Evolutionary conservation across 1,140 invertebrate species (phyloP), one percentile per base, ranked within the genome.

Genomic region (Nasonia giraulti): DNA sequence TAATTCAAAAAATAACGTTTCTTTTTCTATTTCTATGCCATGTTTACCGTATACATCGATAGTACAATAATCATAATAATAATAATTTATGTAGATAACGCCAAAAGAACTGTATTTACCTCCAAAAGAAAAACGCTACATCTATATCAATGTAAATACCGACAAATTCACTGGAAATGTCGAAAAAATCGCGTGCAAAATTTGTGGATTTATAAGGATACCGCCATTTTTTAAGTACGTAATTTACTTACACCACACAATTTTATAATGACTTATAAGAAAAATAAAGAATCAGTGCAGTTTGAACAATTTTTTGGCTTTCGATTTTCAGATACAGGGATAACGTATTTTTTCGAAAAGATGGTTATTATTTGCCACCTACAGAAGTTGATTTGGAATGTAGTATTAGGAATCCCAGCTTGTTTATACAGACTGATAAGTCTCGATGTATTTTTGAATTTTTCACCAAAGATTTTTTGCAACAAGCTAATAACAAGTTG

Each of bases 71-170:
- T 37, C 33, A 27, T 31, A 71, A 11, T 44, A 37, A 82, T 86
- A 31, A 50, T 66, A 74, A 31, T 74, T 33, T 27, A 6, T 66
- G 31, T 62, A 90, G 89, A 85, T 90, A 37, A 62, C 23, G 20
- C 89, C 89, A 2, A 55, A 23, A 55, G 89, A 90, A 87, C 76
- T 87, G 62, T 88, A 87, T 73, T 82, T 89, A 44, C 68, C 80
- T 20, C 84, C 88, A 40, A 87, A 89, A 82, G 33, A 69, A 47
- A 88, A 73, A 80, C 50, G 69, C 6, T 86, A 50, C 10, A 14
- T 89, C 5, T 11, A 33, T 14, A 82, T 90, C 12, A 78, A 2
- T 17, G 12, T 89, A 23, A 83, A 86, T 31, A 79, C 84, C 23
- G 78, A 88, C 7, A 83, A 85, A 80, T 83, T 85, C 17, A 78